These are phyloP conservation scores for Brenthis ino DNA, from an alignment of 2,888 invertebrate species.

Conservation along the genomic window DNA sequence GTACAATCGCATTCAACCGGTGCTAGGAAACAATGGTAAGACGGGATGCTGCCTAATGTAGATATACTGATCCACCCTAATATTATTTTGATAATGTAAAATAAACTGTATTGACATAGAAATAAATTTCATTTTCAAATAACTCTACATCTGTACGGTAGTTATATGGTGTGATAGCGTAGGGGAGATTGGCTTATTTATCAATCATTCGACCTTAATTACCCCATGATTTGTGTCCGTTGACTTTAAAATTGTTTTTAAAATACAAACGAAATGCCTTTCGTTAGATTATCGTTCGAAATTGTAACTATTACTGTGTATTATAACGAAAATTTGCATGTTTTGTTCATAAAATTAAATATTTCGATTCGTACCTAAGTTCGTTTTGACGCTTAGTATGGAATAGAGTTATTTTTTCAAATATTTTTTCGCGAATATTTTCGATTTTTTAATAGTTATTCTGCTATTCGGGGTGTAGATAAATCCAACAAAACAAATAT, in stretches of 20 bases:
- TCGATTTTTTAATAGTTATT: too few relatives aligned
- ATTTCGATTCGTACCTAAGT: too few relatives aligned
- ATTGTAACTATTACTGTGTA: not conserved
- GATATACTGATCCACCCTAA: slow-evolving; percentile 40
- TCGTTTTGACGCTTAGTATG: too few relatives aligned
- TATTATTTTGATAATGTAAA: not conserved
- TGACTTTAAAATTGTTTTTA: slow-evolving; percentile 34
- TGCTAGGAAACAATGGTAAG: slow-evolving; percentile 38
- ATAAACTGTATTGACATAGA: not conserved
- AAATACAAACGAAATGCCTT: slow-evolving; percentile 11
- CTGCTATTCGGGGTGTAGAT: too few relatives aligned
- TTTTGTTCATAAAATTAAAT: too few relatives aligned
- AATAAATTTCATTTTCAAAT: slow-evolving; percentile 11
- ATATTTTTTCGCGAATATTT: too few relatives aligned
- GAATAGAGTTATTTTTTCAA: too few relatives aligned
- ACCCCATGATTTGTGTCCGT: slow-evolving; percentile 36
- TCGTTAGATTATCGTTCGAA: not conserved
- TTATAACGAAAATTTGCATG: not conserved
- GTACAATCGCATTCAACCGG: slow-evolving; percentile 40
- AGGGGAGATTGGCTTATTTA: slow-evolving; percentile 36
- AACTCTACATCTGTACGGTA: slow-evolving; percentile 14
- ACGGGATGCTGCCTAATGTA: slow-evolving; percentile 44
- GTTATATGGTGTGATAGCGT: slow-evolving; percentile 35
- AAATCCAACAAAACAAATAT: too few relatives aligned
- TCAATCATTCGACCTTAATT: slow-evolving; percentile 38